These are phyloP conservation scores for Neosalanx taihuensis DNA, from an alignment of 2,797 vertebrate genomes.

Conservation along the genomic window DNA sequence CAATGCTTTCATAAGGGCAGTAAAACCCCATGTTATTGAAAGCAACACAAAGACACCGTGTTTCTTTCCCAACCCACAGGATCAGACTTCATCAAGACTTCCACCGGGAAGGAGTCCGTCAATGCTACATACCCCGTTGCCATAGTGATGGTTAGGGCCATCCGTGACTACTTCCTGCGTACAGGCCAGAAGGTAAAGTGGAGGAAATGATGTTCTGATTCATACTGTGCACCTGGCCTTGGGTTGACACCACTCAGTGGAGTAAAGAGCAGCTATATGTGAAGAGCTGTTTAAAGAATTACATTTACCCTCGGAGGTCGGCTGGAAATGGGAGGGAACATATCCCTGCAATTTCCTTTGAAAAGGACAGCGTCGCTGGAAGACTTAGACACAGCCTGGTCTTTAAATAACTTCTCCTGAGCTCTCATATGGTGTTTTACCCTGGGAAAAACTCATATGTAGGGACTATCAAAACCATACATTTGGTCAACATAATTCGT, in stretches of 20 bases:
- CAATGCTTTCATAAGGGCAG: no score
- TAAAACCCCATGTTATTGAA: no score
- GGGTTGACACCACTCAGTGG: neutral
- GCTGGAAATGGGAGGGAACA: neutral
- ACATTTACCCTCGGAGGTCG: neutral
- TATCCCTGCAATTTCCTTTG: neutral
- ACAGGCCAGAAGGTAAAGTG: slow-evolving; percentile 87
- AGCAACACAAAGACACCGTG: neutral
- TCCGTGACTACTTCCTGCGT: slow-evolving; percentile 86
- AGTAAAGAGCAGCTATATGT: neutral
- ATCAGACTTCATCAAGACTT: slow-evolving; percentile 98
- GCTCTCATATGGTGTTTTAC: no score
- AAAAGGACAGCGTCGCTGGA: neutral
- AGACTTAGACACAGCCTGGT: neutral
- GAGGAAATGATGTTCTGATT: neutral
- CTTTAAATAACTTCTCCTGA: no score
- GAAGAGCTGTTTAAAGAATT: neutral
- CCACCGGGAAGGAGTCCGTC: slow-evolving; percentile 92
- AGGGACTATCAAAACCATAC: no score
- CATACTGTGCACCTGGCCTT: neutral
- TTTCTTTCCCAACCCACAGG: slow-evolving; percentile 66
- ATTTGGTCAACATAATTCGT: no score
- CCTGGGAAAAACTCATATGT: no score
- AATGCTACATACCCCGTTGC: slow-evolving; percentile 92
- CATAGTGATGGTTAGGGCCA: slow-evolving; percentile 91